Base-by-base conservation (phyloP, 2,797 vertebrate species). In the Neomorphus geoffroyi region DNA sequence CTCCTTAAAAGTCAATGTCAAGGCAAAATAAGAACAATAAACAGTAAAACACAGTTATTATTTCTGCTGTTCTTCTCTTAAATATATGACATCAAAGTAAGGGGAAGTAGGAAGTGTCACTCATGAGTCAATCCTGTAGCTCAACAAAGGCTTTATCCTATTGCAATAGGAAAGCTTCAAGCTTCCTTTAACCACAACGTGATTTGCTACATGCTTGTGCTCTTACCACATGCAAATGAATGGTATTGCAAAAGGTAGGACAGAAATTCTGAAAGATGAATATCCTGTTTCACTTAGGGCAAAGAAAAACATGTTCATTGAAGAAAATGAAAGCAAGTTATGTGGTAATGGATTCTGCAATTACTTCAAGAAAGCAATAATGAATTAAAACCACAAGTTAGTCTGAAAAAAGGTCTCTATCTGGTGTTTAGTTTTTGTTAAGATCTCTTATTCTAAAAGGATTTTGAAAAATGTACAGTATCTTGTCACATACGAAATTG, bases 191-290 rank as follows among this genome's bases (percentile, higher is more conserved):
- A 91, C n/a, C 80, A 84, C 80, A 80, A 7, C 19, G 39, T 27
- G 72, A 81, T 71, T 92, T 92, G 66, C 80, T 90, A 46, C 86
- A 73, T 64, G 35, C 53, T 90, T 92, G 91, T 90, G 80, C 84
- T 92, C 85, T 94, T 80, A 45, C 92, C 91, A 97, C 79, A 30
- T 48, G 65, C 39, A 62, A 81, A 92, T 82, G 61, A 94, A 87
- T 66, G 91, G 54, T 88, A 86, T 98, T 98, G 96, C 96, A 97
- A 97, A 96, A 97, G 72, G 92, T 82, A 97, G 96, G 96, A 48
- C 77, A 96, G 81, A 93, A 72, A 79, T 94, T 88, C 92, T 70
- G 92, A 96, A 94, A 97, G 90, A 96, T 75, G 79, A 86, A 91
- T 92, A 96, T 97, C 97, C 92, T 92, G 93, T 96, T 96, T 95